These are phyloP conservation scores for Aleiodes sp. DNA, from an alignment of 1,140 invertebrate genomes.

Conservation along the genomic window DNA sequence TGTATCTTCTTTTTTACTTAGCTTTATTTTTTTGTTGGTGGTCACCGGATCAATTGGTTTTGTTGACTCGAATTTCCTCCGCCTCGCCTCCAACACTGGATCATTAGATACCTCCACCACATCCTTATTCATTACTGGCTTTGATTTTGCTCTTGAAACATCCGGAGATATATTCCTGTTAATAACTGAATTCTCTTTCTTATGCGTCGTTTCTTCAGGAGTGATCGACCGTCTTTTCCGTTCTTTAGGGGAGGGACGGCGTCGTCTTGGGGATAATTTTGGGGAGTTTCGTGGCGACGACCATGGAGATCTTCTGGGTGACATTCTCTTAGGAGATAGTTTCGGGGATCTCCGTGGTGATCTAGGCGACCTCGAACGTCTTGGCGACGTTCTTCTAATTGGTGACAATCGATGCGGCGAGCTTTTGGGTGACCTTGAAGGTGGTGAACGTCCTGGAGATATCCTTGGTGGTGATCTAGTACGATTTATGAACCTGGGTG, in stretches of 20 bases:
- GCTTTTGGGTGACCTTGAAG: constrained; percentile 32
- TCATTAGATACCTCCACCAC: constrained; percentile 41
- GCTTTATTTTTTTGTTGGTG: constrained; percentile 61
- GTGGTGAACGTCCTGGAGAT: constrained; percentile 38
- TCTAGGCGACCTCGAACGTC: constrained; percentile 39
- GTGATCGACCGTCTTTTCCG: constrained; percentile 26
- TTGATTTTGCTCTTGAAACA: constrained; percentile 35
- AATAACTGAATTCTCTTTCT: constrained; percentile 35
- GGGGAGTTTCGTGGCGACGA: constrained; percentile 53
- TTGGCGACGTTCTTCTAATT: too few relatives aligned
- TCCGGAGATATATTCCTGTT: constrained; percentile 38
- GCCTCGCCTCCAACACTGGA: constrained; percentile 56
- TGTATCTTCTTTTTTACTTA: constrained; percentile 51
- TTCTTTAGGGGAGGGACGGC: constrained; percentile 48
- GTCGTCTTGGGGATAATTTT: constrained; percentile 42
- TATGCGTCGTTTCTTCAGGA: constrained; percentile 36
- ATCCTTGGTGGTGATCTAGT: constrained; percentile 32
- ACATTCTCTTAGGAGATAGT: constrained; percentile 39
- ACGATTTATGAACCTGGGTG: constrained; percentile 29
- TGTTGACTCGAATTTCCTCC: constrained; percentile 59
- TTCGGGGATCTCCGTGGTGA: constrained; percentile 41
- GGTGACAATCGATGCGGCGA: constrained; percentile 38
- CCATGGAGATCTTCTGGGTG: constrained; percentile 51
- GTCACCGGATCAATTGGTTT: constrained; percentile 51
- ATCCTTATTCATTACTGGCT: constrained; percentile 46